These are phyloP conservation scores for Shinisaurus crocodilurus DNA, from an alignment of 2,113 vertebrate species.

Conservation along the genomic window DNA sequence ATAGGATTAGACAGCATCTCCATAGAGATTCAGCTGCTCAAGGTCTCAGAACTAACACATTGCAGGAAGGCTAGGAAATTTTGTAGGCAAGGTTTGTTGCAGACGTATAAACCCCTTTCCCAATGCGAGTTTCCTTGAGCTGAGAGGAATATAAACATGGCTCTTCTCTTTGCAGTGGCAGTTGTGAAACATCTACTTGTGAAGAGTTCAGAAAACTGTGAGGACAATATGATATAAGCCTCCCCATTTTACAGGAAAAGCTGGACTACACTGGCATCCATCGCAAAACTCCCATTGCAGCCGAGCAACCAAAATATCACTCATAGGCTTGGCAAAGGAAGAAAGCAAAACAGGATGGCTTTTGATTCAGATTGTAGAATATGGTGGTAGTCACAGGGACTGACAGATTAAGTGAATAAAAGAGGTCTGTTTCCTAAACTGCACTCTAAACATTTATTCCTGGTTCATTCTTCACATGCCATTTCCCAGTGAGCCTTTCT, in stretches of 20 bases:
- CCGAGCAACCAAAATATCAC: not conserved
- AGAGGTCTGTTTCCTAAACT: constrained; percentile 40
- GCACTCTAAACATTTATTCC: constrained; percentile 51
- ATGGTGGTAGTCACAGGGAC: constrained; percentile 18
- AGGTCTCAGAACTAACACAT: not conserved
- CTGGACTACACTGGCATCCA: not conserved
- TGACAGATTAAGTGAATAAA: constrained; percentile 48
- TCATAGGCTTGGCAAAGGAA: not conserved
- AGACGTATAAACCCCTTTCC: not conserved
- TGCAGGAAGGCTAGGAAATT: not conserved
- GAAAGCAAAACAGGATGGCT: not conserved
- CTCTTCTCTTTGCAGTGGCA: not conserved
- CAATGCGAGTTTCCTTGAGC: not conserved
- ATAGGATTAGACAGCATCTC: not conserved
- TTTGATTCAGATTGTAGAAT: not conserved
- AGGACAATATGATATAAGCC: not conserved
- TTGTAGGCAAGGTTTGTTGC: not conserved
- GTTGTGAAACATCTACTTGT: not conserved
- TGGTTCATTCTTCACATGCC: constrained; percentile 59
- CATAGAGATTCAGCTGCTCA: not conserved
- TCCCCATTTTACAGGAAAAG: not conserved
- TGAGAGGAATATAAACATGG: not conserved
- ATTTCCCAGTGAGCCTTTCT: constrained; percentile 55
- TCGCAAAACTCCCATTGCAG: not conserved
- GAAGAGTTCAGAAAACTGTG: not conserved